These are phyloP conservation scores for Eulemur macaco DNA, from an alignment of 2,113 vertebrate species.

Conservation along the genomic window DNA sequence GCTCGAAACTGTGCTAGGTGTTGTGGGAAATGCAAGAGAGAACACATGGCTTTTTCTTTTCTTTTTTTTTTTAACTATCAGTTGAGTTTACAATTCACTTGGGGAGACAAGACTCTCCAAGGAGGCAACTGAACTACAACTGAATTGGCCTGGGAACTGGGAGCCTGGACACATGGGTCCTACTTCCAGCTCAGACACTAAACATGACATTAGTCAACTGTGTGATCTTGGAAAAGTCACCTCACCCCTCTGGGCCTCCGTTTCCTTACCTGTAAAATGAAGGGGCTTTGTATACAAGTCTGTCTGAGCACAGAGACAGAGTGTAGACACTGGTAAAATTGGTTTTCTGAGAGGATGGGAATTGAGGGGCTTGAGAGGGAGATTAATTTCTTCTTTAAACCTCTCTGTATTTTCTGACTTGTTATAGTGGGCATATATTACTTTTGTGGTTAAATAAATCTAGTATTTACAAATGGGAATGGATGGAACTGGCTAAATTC, in stretches of 20 bases:
- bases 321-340: neutral
- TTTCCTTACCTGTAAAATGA: slow-evolving; percentile 11
- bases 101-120: slow-evolving; percentile 40
- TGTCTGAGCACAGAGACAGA: neutral
- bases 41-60: neutral
- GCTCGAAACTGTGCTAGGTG: slow-evolving; percentile 68
- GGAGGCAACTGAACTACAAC: neutral
- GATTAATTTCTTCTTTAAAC: neutral
- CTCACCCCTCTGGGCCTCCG: neutral
- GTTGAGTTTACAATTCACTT: slow-evolving; percentile 42
- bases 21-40: slow-evolving; percentile 56
- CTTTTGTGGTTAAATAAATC: slow-evolving; percentile 29
- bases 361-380: neutral
- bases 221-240: slow-evolving; percentile 6
- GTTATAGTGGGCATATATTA: slow-evolving; percentile 26
- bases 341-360: neutral
- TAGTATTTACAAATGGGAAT: slow-evolving; percentile 40
- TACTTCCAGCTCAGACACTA: neutral
- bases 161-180: neutral
- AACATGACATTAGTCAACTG: neutral
- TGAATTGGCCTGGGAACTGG: neutral
- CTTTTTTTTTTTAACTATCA: neutral
- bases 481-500: slow-evolving; percentile 1
- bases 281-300: neutral
- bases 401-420: slow-evolving; percentile 51